Base-by-base conservation (phyloP, 2,797 vertebrate genomes). In the Pangasius sanitwongsei region DNA sequence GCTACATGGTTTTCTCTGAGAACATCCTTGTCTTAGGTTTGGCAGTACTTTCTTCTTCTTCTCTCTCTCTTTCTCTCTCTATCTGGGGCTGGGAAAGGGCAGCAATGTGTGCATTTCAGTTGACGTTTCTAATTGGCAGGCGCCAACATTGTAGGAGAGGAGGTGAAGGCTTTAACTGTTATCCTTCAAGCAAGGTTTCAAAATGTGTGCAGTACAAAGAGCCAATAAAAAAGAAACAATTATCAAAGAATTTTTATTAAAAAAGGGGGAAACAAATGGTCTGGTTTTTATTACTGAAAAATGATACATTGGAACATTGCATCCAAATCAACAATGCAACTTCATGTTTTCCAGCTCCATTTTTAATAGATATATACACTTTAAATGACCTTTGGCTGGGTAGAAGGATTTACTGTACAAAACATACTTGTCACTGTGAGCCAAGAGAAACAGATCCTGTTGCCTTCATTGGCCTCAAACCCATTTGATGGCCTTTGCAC, bases 231-330 rank as follows among this genome's bases (percentile, higher is more conserved):
- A 74, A 41, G 82, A 48, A 75, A 86, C 44, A 89, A 75, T 23
- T 23, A 86, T 63, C 18, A 90, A 25, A 78, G 44, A 77, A 34
- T n/a, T 90, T 87, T 87, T 90, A 53, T 89, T 94, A 93, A 95
- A 95, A 92, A 89, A 92, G 31, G 41, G 92, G 28, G 75, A 90
- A 92, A 90, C 89, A 91, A 93, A 92, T 91, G 61, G 63, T 88
- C 88, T 89, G 34, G 0, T 92, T 83, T 95, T 96, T 95, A 95
- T 95, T 95, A 90, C 90, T 63, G 70, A 87, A 87, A 92, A 95
- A 86, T 83, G 94, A 91, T 92, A 92, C 90, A 91, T 91, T 93
- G 57, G 93, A 80, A 91, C 92, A 89, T 48, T 78, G 86, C 55
- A 84, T 86, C 82, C 85, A 91, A 91, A 87, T 92, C 75, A 90